Evolutionary conservation across 1,140 invertebrate genomes (phyloP).

Genomic region (Heliconius melpomene): DNA sequence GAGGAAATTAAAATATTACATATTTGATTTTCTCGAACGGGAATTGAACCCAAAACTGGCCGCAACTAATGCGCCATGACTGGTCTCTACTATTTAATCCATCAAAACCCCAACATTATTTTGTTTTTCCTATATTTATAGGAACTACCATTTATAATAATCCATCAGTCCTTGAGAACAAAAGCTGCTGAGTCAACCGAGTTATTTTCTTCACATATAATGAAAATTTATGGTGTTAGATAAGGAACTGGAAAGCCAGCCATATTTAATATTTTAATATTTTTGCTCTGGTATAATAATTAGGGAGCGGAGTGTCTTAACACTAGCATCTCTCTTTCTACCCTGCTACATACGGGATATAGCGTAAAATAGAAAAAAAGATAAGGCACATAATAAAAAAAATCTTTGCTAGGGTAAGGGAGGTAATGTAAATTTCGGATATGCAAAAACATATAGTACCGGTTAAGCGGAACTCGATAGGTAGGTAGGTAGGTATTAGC

Average conservation of each 20-base stretch:
- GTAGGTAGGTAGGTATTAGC: conserved; percentile 46
- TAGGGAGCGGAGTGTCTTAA: too few relatives aligned
- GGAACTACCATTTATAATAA: not conserved
- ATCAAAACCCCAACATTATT: not conserved
- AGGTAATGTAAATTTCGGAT: not conserved
- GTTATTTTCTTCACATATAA: conserved; percentile 25
- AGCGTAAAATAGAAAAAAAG: too few relatives aligned
- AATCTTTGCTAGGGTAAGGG: not conserved
- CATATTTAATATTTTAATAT: too few relatives aligned
- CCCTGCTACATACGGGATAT: too few relatives aligned
- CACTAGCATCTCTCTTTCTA: too few relatives aligned
- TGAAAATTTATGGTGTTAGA: not conserved
- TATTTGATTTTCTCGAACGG: too few relatives aligned
- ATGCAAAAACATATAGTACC: not conserved
- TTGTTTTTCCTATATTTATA: not conserved
- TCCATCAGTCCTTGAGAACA: not conserved
- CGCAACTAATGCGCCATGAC: too few relatives aligned
- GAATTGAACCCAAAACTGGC: too few relatives aligned
- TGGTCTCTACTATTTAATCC: not conserved
- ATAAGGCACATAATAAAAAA: not conserved
- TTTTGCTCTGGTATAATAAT: too few relatives aligned
- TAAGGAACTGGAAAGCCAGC: not conserved
- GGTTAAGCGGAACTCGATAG: conserved; percentile 28
- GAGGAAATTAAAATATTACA: too few relatives aligned
- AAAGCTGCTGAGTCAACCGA: conserved; percentile 10